Evolutionary conservation across 1,140 invertebrate genomes (phyloP), one percentile per base, ranked within the genome.

Genomic region (Idris sp.): DNA sequence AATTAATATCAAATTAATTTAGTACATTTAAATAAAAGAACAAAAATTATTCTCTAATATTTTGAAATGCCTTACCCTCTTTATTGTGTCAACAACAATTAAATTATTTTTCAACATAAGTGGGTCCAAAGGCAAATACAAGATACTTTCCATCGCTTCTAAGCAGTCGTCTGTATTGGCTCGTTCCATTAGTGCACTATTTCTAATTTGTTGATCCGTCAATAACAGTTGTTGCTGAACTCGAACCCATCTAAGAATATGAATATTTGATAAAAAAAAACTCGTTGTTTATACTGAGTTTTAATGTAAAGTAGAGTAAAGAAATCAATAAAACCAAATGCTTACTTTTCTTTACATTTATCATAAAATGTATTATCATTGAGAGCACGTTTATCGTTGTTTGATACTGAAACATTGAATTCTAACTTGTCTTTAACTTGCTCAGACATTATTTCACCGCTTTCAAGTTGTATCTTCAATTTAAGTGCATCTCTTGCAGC

Each of bases 101-200:
- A 95, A 92, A 88, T 97, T 93, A 76, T 96, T 96, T 75, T 96
- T 91, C 16, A 97, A 83, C 92, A 96, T 95, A 1, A 96, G 78
- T 11, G 92, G 89, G 59, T 91, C 92, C 6, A 96, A 83, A 9
- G 92, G 87, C 33, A 96, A 81, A 7, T 90, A 88, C 78, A 91
- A 83, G 36, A 93, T 83, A 65, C 89, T 89, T 53, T 91, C 89
- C 87, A 93, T 89, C 0, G 86, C 82, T 30, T 90, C 85, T 22
- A 93, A 85, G 78, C 89, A 91, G 53, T 89, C 82, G 15, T 93
- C 90, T 0, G 90, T 88, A 80, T 94, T 90, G 0, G 92, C 92
- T 30, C 89, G 85, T 46, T 91, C 89, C 9, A 93, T 77, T 15
- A 90, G 89, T 9, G 94, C 80, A 69, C 90, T 90, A 0, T 90